Evolutionary conservation across 2,888 invertebrate genomes (phyloP), one percentile per base, ranked within the genome.

Genomic region (Eupelmus urozonus): DNA sequence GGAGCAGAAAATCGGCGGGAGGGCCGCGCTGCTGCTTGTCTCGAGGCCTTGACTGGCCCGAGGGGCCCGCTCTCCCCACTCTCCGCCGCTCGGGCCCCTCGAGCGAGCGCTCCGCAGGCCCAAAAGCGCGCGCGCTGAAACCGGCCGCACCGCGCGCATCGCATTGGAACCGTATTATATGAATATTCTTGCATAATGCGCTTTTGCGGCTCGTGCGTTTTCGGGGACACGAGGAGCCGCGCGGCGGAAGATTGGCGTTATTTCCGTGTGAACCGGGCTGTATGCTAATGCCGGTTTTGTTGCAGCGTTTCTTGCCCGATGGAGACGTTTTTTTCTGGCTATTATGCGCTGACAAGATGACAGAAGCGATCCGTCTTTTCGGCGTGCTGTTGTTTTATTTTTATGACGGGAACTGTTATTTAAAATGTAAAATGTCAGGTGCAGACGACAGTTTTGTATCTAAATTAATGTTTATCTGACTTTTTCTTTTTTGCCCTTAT

Each of bases 31-130:
- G 49, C 70, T 53, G 27, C 25, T 0, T 42, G 57, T 29, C 42
- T 18, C 18, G n/a, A 59, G 70, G 45, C 70, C 72, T 72, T 72
- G 72, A 63, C 40, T 62, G 71, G 53, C 62, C 40, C 11, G 51
- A 59, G 49, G 72, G 25, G 9, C 45, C 13, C 16, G 2, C 45
- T 45, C 16, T 45, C 16, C 60, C 20, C 49, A 45, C 16, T 34
- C 7, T 25, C 9, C 42, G 18, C 11, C 11, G 1, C 0, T 9
- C 18, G 20, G 13, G 45, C 16, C 29, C 29, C 66, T 20, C n/a
- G 29, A 16, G 49, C 20, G 27, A 11, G 49, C 20, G 25, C 23
- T 42, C 23, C 25, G 25, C 25, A 45, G 18, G 16, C 9, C 51
- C 49, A 20, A n/a, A 29, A n/a, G 20, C n/a, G 59, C 29, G 3